Evolutionary conservation across 2,888 invertebrate species (phyloP).

Genomic region (Camptogramma bilineatum): DNA sequence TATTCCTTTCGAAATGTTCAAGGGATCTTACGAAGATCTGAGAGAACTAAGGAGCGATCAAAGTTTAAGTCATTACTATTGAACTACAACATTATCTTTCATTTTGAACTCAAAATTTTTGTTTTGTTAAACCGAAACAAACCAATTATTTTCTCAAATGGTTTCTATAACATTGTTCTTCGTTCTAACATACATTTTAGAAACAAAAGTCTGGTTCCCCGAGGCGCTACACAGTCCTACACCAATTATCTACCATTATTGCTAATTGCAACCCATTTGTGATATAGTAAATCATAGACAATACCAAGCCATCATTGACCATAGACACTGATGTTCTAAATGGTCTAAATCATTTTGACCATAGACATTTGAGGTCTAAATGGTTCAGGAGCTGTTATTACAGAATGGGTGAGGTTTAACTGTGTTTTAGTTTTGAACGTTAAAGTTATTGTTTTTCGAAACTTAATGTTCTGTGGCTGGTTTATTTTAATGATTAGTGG

Average conservation of each 20-base stretch:
- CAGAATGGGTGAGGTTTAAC: slow-evolving; percentile 15
- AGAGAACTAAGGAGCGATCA: too few species aligned
- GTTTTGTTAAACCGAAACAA: not conserved
- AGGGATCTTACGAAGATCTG: too few species aligned
- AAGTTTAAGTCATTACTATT: too few species aligned
- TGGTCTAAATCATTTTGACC: slow-evolving; percentile 26
- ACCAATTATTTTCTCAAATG: not conserved
- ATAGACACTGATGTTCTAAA: slow-evolving; percentile 28
- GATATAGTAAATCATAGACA: slow-evolving; percentile 68
- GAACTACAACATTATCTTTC: too few species aligned
- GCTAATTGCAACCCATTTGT: slow-evolving; percentile 69
- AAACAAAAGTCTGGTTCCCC: slow-evolving; percentile 17
- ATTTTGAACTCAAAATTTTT: too few species aligned
- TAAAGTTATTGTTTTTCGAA: slow-evolving; percentile 17
- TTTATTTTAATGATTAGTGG: not conserved
- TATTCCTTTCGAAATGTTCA: too few species aligned
- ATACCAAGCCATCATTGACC: slow-evolving; percentile 55
- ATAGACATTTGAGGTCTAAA: slow-evolving; percentile 24
- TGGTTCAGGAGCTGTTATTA: slow-evolving; percentile 19
- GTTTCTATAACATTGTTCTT: not conserved
- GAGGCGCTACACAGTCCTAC: slow-evolving; percentile 45
- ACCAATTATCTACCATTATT: slow-evolving; percentile 70
- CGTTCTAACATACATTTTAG: not conserved
- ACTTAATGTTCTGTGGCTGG: slow-evolving; percentile 1
- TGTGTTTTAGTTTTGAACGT: slow-evolving; percentile 24